A percentile compares a stretch with the other conserved stretches of the same genome.
These are phyloP conservation scores for Lochmaea crataegi DNA, from an alignment of 2,888 invertebrate species.

Conservation along the genomic window DNA sequence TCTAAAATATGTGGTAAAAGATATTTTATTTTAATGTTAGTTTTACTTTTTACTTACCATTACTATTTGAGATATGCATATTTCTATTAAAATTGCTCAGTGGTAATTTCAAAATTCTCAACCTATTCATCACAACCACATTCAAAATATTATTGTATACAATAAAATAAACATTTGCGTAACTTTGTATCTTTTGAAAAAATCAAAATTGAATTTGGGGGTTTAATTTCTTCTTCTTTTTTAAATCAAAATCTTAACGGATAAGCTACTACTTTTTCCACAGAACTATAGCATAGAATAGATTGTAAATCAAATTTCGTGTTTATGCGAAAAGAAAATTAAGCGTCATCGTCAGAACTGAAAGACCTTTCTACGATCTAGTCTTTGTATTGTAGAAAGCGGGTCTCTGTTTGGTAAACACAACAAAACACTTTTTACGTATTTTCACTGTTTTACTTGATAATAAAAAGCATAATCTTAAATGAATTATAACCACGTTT, in stretches of 20 bases:
- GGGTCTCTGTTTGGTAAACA: no score
- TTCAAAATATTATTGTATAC: background rate
- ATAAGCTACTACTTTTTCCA: no score
- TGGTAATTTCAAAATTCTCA: constrained; percentile 4
- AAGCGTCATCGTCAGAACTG: no score
- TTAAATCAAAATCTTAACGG: background rate
- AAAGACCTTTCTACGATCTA: no score
- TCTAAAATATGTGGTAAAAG: constrained; percentile 42
- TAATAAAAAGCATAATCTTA: no score
- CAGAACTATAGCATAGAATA: background rate
- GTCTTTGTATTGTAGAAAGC: no score
- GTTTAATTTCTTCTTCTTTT: background rate
- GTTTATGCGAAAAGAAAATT: no score
- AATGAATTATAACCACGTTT: no score
- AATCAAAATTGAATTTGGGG: background rate
- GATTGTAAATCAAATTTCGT: no score
- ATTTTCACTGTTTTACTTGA: no score
- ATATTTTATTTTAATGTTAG: background rate
- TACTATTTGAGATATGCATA: constrained; percentile 15
- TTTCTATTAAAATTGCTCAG: constrained; percentile 1
- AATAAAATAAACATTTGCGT: background rate
- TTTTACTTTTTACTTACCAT: background rate
- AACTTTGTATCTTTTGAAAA: no score
- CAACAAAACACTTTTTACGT: no score
- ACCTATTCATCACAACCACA: constrained; percentile 10